Evolutionary conservation across 1,140 invertebrate species (phyloP), one percentile per base, ranked within the genome.

Genomic region (Drosophila nasuta): DNA sequence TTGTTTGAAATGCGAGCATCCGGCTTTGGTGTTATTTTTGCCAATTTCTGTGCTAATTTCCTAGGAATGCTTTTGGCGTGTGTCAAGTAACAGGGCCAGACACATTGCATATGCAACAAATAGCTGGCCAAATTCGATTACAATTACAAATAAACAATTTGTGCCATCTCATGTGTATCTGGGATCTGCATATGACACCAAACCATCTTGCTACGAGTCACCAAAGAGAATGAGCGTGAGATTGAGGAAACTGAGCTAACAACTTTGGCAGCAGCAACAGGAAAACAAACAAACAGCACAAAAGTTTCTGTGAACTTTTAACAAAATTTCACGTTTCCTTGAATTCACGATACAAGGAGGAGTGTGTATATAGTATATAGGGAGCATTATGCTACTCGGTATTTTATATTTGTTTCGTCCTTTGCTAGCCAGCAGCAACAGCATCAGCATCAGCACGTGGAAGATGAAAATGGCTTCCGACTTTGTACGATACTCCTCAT

Each of bases 311-410:
- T 70, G 64, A 87, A 87, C 74, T 87, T 87, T 81, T 82, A 77
- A 83, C 83, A 87, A 87, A 77, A 83, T 88, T 88, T 82, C 66
- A 78, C 85, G 85, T 83, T 88, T 88, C 85, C 85, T 59, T 83
- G 83, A 74, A 51, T 88, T 87, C 68, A 57, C 35, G 15, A 57
- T 57, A 57, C 35, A 13, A n/a, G 30, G 20, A 25, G 20, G 20
- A 25, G 20, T 25, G 20, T 25, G 20, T 10, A 30, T 51, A 28
- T 30, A 13, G 35, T 49, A 20, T 20, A 48, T 48, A 7, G 45
- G 25, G 17, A 10, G 35, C 7, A 38, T 7, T 8, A 10, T 38
- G 10, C 33, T 38, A 38, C 41, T 13, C n/a, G 5, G 20, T 10
- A 49, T 49, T 25, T 25, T 49, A 10, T 49, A 25, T 28, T 49